phyloP scores from a whole-genome alignment of 2,797 vertebrate species.

The Micromesistius poutassou region DNA sequence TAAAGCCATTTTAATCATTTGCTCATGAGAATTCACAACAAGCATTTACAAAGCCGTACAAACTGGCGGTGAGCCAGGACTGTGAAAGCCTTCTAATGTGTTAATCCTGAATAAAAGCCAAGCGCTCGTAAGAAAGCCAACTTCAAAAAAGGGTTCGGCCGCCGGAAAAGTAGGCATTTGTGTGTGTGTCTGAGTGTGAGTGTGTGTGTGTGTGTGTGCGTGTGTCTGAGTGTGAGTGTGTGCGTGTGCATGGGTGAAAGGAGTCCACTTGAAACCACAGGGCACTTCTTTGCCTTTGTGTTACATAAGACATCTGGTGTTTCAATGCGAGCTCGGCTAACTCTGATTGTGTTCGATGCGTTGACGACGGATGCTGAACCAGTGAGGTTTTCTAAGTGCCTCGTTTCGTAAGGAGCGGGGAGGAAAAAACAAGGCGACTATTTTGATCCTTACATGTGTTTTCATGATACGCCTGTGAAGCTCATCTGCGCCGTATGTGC shows the following conservation, averaged over 20 bases:
- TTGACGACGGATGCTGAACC: constrained; percentile 40
- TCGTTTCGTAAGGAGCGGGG: constrained; percentile 36
- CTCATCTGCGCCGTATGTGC: constrained; percentile 16
- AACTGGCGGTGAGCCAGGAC: constrained; percentile 35
- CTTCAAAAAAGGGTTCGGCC: constrained; percentile 32
- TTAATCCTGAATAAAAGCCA: constrained; percentile 48
- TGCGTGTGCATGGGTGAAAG: constrained; percentile 17
- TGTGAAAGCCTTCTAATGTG: constrained; percentile 44
- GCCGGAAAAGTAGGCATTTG: constrained; percentile 11
- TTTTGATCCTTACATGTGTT: constrained; percentile 21
- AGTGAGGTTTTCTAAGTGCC: constrained; percentile 27
- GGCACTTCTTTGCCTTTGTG: constrained; percentile 41
- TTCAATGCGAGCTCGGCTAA: constrained; percentile 52
- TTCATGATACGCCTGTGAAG: constrained; percentile 32
- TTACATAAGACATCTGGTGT: constrained; percentile 65
- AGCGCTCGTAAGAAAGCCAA: constrained; percentile 48
- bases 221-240: too few species aligned
- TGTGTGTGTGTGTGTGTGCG: background rate
- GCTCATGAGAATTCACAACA: constrained; percentile 21
- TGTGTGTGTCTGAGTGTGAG: background rate
- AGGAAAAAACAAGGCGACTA: constrained; percentile 19
- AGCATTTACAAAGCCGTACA: constrained; percentile 22
- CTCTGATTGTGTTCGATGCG: constrained; percentile 52
- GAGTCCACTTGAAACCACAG: constrained; percentile 49
- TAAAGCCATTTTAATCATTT: constrained; percentile 11